Evolutionary conservation across 1,140 invertebrate species (phyloP), one percentile per base, ranked within the genome.

Genomic region (Drosophila eugracilis): DNA sequence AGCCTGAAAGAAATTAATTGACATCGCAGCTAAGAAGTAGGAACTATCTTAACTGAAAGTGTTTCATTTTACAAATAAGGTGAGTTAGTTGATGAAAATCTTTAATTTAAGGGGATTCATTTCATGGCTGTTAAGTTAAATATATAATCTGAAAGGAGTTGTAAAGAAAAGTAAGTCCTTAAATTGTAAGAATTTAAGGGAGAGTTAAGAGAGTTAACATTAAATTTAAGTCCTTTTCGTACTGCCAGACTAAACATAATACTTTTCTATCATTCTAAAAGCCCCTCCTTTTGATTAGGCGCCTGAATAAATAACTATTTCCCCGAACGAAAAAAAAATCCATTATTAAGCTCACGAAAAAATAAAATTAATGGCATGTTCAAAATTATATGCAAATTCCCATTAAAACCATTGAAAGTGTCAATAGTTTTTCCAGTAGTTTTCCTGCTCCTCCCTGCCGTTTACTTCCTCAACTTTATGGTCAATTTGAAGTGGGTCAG

Each of bases 401-500:
- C n/a, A n/a, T n/a, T 12, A 1, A 10, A 4, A 22, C 45, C 17
- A 42, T 17, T 52, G 45, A 42, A 67, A 44, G 69, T 72, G 69
- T 72, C 55, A 44, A 72, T 57, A 19, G 39, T n/a, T 14, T 22
- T 59, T 22, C 12, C 12, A 12, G 14, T n/a, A 5, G 12, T 4
- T 19, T 36, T 48, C 15, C 34, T 28, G 48, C 14, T 17, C 12
- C 17, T 5, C 3, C 26, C 17, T 19, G n/a, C n/a, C n/a, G 3
- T 3, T 1, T 3, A 32, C 14, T 72, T 52, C 41, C 44, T 22
- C 1, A 6, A 3, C 47, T 24, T 57, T 54, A 76, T 80, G 81
- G 81, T 65, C 77, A 80, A 86, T 85, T 86, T 86, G 60, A 86
- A 74, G 76, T 86, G 67, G 80, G 80, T 73, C 80, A 76, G 44